Evolutionary conservation across 2,797 vertebrate genomes (phyloP).

Genomic region (Clarias platycephalus): DNA sequence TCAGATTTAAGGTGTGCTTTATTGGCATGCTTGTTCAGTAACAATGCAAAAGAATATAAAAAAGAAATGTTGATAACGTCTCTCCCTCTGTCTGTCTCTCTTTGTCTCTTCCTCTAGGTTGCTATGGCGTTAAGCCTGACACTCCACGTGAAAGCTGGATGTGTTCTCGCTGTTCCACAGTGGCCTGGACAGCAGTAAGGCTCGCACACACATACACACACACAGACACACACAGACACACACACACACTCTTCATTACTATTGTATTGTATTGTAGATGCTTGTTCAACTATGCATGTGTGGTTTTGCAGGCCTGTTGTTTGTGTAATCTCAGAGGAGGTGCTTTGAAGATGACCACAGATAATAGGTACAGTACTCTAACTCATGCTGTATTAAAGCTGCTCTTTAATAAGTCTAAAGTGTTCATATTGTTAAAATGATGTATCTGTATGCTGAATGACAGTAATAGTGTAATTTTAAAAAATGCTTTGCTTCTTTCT

Average conservation of each 20-base stretch:
- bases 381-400: background rate
- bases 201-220: background rate
- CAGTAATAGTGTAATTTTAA: background rate
- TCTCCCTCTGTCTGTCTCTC: background rate
- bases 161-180: conserved; percentile 85
- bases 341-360: conserved; percentile 88
- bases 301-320: conserved; percentile 85
- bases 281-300: conserved; percentile 14
- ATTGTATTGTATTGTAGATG: background rate
- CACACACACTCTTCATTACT: background rate
- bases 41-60: background rate
- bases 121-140: conserved; percentile 87
- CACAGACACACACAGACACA: conserved; percentile 13
- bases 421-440: background rate
- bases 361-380: conserved; percentile 75
- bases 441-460: background rate
- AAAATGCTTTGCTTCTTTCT: background rate
- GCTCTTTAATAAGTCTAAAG: background rate
- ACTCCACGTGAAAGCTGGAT: conserved; percentile 81
- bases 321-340: conserved; percentile 94
- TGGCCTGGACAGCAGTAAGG: conserved; percentile 85
- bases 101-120: conserved; percentile 73
- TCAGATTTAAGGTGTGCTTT: background rate
- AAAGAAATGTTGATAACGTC: background rate
- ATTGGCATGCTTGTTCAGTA: background rate